Evolutionary conservation across 1,140 invertebrate species (phyloP).

Genomic region (Leptinotarsa lineolata): DNA sequence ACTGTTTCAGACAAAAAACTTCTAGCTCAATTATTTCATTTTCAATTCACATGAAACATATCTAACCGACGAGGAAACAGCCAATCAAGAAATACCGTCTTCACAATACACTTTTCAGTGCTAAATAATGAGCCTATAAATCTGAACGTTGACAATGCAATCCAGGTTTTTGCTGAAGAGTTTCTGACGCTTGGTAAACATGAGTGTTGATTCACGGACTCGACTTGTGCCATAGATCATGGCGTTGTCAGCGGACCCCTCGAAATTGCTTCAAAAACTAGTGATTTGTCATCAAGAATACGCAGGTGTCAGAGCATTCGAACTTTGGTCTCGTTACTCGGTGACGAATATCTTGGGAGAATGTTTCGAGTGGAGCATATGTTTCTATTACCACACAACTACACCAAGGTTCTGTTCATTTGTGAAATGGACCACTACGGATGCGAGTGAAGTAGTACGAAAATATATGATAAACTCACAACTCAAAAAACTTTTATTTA

Average conservation of each 20-base stretch:
- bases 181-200: constrained; percentile 27
- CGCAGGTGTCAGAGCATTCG: background rate
- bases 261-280: constrained; percentile 21
- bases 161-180: background rate
- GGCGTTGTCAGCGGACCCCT: constrained; percentile 25
- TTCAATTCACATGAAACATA: background rate
- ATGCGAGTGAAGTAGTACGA: no score
- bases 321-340: no score
- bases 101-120: background rate
- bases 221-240: constrained; percentile 31
- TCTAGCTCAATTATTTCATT: no score
- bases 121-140: background rate
- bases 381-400: no score
- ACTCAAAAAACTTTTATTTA: no score
- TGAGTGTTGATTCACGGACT: constrained; percentile 28
- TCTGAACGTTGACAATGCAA: background rate
- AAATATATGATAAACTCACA: no score
- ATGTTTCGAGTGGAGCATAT: no score
- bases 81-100: background rate
- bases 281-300: background rate
- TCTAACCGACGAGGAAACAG: background rate
- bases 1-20: no score
- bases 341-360: no score
- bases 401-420: no score
- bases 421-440: no score